Evolutionary conservation across 2,888 invertebrate species (phyloP).

Genomic region (Euproctis similis): DNA sequence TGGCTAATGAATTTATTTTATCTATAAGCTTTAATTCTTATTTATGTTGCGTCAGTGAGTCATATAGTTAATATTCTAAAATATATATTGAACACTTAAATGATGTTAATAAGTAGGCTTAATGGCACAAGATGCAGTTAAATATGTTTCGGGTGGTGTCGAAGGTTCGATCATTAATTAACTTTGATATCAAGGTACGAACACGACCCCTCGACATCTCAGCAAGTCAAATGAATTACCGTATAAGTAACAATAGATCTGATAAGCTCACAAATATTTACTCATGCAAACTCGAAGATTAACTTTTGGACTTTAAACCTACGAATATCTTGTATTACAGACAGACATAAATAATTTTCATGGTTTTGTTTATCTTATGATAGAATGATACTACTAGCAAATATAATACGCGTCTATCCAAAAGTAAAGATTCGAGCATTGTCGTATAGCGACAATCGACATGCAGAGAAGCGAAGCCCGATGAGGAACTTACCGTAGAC

Average conservation of each 20-base stretch:
- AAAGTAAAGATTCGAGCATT: constrained; percentile 23
- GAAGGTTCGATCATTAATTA: constrained; percentile 51
- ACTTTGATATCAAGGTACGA: constrained; percentile 37
- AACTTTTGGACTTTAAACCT: constrained; percentile 41
- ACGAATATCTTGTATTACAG: no score
- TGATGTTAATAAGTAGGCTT: constrained; percentile 8
- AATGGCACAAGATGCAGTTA: constrained; percentile 29
- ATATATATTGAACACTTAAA: not conserved
- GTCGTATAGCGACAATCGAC: constrained; percentile 25
- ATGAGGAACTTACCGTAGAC: constrained; percentile 57
- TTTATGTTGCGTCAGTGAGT: constrained; percentile 40
- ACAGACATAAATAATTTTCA: no score
- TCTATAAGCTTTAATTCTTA: constrained; percentile 29
- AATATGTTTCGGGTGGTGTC: constrained; percentile 44
- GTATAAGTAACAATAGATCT: constrained; percentile 36
- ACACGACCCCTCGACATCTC: constrained; percentile 58
- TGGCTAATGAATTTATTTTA: constrained; percentile 23
- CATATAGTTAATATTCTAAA: not conserved
- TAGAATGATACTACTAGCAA: constrained; percentile 6
- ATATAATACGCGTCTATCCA: constrained; percentile 12
- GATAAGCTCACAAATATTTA: constrained; percentile 24
- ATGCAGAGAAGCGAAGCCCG: constrained; percentile 48
- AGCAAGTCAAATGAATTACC: constrained; percentile 74
- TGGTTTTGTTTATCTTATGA: no score
- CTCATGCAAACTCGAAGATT: constrained; percentile 38